These are phyloP conservation scores for Enoplolaimus lenunculus DNA, from an alignment of 2,888 invertebrate genomes.

Conservation along the genomic window DNA sequence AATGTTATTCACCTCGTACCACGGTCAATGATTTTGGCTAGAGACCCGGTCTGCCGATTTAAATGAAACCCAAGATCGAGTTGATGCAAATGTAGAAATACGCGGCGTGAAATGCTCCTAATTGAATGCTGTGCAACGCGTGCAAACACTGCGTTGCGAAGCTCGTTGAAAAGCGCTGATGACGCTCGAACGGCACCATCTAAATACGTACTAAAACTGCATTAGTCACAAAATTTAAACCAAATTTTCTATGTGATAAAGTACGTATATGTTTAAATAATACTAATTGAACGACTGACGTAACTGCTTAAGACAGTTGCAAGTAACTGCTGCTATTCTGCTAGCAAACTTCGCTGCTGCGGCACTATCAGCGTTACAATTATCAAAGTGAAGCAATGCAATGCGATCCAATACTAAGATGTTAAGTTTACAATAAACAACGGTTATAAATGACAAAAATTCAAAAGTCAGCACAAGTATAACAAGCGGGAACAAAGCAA, in stretches of 20 bases:
- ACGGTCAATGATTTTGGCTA: conserved; percentile 62
- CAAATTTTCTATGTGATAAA: conserved; percentile 9
- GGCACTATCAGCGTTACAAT: no score
- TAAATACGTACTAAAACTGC: conserved; percentile 48
- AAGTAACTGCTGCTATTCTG: neutral
- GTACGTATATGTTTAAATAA: conserved; percentile 7
- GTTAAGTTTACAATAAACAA: no score
- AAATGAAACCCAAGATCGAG: conserved; percentile 86
- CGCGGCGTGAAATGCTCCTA: conserved; percentile 76
- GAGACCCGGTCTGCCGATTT: conserved; percentile 78
- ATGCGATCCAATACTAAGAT: no score
- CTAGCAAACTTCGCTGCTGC: neutral
- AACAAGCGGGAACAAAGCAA: no score
- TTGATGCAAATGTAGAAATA: conserved; percentile 85
- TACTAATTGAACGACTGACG: neutral
- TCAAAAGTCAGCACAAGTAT: no score
- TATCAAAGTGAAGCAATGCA: no score
- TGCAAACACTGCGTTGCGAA: conserved; percentile 92
- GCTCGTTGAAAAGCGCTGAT: conserved; percentile 81
- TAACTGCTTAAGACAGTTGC: neutral
- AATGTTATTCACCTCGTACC: conserved; percentile 43
- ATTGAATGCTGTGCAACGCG: conserved; percentile 94
- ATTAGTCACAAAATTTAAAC: conserved; percentile 4
- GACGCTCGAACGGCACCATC: conserved; percentile 84
- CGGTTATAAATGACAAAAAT: no score